Evolutionary conservation across 2,888 invertebrate genomes (phyloP), one percentile per base, ranked within the genome.

Genomic region (Magallana nippona): DNA sequence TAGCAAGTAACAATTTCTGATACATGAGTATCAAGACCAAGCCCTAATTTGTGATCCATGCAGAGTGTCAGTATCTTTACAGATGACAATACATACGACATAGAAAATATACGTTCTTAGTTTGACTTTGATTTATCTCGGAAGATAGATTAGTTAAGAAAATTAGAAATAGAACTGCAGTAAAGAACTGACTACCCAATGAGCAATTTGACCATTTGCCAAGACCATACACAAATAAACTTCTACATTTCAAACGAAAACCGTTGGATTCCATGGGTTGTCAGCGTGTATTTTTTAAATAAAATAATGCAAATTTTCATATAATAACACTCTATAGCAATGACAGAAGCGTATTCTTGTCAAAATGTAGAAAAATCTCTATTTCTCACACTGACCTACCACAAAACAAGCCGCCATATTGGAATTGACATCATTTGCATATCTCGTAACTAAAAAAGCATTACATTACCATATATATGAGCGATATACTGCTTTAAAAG

Each of bases 361-460:
- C 2, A 71, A 71, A 27, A 22, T 15, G 15, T 71, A 27, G 27
- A 27, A 22, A 71, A 11, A 71, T 27, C 22, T 71, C 32, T 15
- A 15, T 32, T 13, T 15, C 27, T 27, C 11, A 2, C 27, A 71
- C 71, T 71, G 71, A 71, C 71, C 71, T 71, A 71, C 71, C 71
- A 71, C 71, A 71, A 71, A 71, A 71, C 71, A 71, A 71, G 71
- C 71, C 71, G 71, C 71, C 71, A 71, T 71, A 27, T 71, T 71
- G 71, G 71, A 71, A 71, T 32, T 71, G 71, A 27, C 71, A 27
- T 71, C 71, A 71, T 71, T 71, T 71, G 71, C 71, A 71, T 71
- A 71, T 71, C 71, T 27, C 71, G 71, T 71, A 71, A 32, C 71
- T 71, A 27, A 71, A 27, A 19, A 32, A 22, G 32, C 13, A 71